Conservation (phyloP, 1,140 invertebrate species). For the Hormaphis cornu region DNA sequence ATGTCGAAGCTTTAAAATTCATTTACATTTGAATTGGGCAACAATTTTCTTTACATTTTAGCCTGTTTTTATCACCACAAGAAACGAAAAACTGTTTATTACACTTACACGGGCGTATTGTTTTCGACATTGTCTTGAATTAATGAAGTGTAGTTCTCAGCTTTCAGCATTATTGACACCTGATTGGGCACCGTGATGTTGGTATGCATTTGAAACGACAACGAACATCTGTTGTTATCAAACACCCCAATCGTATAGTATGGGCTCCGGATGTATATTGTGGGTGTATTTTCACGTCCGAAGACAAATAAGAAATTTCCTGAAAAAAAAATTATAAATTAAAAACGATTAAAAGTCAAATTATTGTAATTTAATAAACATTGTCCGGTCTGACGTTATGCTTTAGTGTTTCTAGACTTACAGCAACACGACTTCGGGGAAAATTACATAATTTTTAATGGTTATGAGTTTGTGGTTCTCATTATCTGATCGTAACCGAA, state of each 20-base stretch:
- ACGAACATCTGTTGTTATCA: conserved; percentile 20
- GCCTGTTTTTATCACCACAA: too few species aligned
- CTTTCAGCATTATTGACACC: conserved; percentile 13
- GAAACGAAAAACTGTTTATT: not conserved
- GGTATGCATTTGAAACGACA: conserved; percentile 28
- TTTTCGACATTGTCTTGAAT: conserved; percentile 23
- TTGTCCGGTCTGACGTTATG: too few species aligned
- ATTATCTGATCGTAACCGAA: too few species aligned
- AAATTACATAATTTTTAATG: too few species aligned
- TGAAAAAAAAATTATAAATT: not conserved
- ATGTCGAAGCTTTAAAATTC: too few species aligned
- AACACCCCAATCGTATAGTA: conserved; percentile 4
- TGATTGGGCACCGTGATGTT: conserved; percentile 11
- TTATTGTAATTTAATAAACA: too few species aligned
- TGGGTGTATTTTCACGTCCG: not conserved
- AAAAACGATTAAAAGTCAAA: not conserved
- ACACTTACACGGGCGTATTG: not conserved
- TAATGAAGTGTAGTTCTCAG: conserved; percentile 13
- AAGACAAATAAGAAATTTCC: conserved; percentile 19
- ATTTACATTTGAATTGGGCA: too few species aligned
- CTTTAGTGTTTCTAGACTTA: too few species aligned
- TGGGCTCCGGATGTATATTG: not conserved
- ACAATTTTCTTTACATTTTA: too few species aligned
- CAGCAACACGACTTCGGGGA: too few species aligned
- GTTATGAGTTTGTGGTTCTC: too few species aligned